These are phyloP conservation scores for Epinephelus awoara DNA, from an alignment of 2,797 vertebrate species.

Conservation along the genomic window DNA sequence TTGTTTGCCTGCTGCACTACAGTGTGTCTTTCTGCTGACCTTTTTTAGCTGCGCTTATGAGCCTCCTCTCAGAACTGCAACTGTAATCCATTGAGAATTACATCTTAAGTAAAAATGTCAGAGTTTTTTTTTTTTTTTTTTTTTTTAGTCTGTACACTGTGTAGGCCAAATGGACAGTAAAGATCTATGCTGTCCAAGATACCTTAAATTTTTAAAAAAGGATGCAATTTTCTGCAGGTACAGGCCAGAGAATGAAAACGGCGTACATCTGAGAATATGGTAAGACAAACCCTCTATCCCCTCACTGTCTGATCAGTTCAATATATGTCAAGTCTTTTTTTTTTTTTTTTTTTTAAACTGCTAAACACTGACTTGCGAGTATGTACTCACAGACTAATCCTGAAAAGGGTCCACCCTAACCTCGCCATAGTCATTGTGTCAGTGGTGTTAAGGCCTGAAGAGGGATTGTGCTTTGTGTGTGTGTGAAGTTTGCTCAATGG, in stretches of 20 bases:
- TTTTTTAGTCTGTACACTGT: conserved; percentile 54
- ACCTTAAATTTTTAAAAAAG: conserved; percentile 88
- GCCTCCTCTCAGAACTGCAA: conserved; percentile 63
- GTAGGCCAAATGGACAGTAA: conserved; percentile 51
- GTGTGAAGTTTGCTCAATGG: conserved; percentile 57
- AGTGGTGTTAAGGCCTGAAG: conserved; percentile 70
- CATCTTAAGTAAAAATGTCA: conserved; percentile 66
- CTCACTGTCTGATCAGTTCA: conserved; percentile 73
- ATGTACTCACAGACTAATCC: conserved; percentile 87
- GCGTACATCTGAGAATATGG: conserved; percentile 99
- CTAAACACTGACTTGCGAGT: conserved; percentile 73
- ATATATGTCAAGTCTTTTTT: conserved; percentile 65
- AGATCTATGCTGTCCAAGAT: conserved; percentile 54
- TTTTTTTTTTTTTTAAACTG: conserved; percentile 46
- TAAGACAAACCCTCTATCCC: conserved; percentile 88
- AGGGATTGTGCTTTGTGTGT: conserved; percentile 67
- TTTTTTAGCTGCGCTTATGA: conserved; percentile 73
- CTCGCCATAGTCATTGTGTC: conserved; percentile 79
- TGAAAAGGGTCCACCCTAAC: conserved; percentile 83
- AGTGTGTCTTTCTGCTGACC: conserved; percentile 80
- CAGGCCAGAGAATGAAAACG: conserved; percentile 99
- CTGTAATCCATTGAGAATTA: conserved; percentile 77
- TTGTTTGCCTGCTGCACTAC: conserved; percentile 74
- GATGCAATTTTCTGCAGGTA: conserved; percentile 99
- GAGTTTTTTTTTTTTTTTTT: conserved; percentile 22